Base-by-base conservation (phyloP, 2,888 invertebrate genomes). In the Autographa pulchrina region DNA sequence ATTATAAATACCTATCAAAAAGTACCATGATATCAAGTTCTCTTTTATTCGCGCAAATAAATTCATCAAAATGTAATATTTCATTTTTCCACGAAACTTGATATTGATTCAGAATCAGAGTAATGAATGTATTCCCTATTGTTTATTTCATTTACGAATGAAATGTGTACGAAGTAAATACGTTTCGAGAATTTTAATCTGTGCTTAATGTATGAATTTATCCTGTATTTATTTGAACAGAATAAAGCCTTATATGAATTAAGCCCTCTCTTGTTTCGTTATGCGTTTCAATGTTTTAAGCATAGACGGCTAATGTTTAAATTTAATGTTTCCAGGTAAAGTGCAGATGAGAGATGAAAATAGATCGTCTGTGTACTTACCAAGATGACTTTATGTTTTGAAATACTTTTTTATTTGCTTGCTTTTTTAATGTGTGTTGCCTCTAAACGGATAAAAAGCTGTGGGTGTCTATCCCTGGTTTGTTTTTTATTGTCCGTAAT, bases 81-180 rank as follows among this genome's bases (percentile, higher is more conserved):
- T 20, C 59, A 64, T 16, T n/a, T 73, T 70, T 56, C 85, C 85
- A 85, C 48, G 88, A 88, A 89, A 88, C 59, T 86, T 78, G 70
- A 82, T 85, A 91, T 91, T 92, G 91, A 92, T 91, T 88, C 78
- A 72, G 78, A 81, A 85, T 83, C 73, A 74, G 77, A 77, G 83
- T 86, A 84, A 88, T 87, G 90, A 90, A 89, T 87, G 76, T 83
- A 87, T 87, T 88, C 90, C 90, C 88, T 77, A 75, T 70, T 88
- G 89, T 82, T 86, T 86, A 68, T 72, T 78, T 81, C 90, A 92
- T 93, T 92, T 91, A 90, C 91, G 25, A 56, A 25, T 20, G 25
- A 92, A 92, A 90, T 90, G 90, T 90, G 90, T 91, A 92, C 92
- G 85, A 88, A 85, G 91, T 88, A 87, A 91, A 92, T 90, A 87